Evolutionary conservation across 37 sponge, comb jelly and placozoan species (phyloP).

Genomic region (Haliclona indistincta): DNA sequence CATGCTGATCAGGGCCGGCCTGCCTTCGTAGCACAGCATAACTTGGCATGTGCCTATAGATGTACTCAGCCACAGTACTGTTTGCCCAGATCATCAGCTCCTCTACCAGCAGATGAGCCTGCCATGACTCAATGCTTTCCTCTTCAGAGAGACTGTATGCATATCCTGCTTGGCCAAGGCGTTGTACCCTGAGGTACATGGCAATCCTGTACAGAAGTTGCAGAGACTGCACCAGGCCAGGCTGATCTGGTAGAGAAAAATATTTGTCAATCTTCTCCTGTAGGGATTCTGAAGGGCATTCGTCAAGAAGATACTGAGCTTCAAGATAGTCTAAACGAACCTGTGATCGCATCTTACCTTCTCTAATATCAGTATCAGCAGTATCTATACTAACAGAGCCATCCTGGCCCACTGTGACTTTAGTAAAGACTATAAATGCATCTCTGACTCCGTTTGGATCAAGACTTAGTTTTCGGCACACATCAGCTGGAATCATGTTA

Average conservation of each 20-base stretch:
- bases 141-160: slow-evolving; percentile 8
- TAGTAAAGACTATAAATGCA: slow-evolving; percentile 23
- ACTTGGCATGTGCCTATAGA: slow-evolving; percentile 9
- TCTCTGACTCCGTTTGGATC: slow-evolving; percentile 7
- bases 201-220: slow-evolving; percentile 33
- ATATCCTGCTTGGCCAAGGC: slow-evolving; percentile 6
- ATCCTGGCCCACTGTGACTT: slow-evolving; percentile 1
- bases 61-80: slow-evolving; percentile 25
- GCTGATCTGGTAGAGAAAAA: background rate
- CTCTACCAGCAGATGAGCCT: slow-evolving; percentile 44
- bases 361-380: background rate
- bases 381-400: background rate
- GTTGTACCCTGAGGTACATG: background rate
- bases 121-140: background rate
- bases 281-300: background rate
- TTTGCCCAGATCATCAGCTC: slow-evolving; percentile 83
- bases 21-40: slow-evolving; percentile 44
- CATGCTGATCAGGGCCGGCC: slow-evolving; percentile 22
- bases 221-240: slow-evolving; percentile 20
- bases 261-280: background rate
- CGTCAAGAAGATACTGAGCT: slow-evolving; percentile 44
- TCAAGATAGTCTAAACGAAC: slow-evolving; percentile 34
- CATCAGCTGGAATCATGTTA: background rate
- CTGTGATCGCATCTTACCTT: background rate
- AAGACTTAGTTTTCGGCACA: slow-evolving; percentile 25